A percentile compares a stretch with the other conserved stretches of the same genome.
Conservation (phyloP, 2,797 vertebrate species). For the Urosaurus nigricauda region DNA sequence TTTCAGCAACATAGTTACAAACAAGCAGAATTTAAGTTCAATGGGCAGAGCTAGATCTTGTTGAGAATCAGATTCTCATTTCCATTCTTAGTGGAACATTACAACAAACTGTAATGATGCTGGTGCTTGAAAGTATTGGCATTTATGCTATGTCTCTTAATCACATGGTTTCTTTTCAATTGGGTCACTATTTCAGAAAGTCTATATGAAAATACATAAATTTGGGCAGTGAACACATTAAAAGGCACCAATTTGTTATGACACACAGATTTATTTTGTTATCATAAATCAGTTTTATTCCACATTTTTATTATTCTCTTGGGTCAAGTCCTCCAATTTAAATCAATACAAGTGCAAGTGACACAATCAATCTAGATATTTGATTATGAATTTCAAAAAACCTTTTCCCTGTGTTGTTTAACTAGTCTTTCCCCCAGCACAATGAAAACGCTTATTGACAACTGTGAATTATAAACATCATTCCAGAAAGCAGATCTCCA, state of each 20-base stretch:
- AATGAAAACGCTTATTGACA: constrained; percentile 77
- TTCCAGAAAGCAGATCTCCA: constrained; percentile 74
- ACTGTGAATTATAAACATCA: constrained; percentile 76
- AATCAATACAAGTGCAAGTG: constrained; percentile 87
- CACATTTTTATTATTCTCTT: constrained; percentile 84
- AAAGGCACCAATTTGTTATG: constrained; percentile 81
- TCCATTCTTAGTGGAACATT: constrained; percentile 62
- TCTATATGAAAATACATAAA: constrained; percentile 24
- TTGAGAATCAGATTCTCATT: constrained; percentile 71
- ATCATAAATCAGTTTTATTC: constrained; percentile 85
- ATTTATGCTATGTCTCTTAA: constrained; percentile 74
- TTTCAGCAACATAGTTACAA: constrained; percentile 22
- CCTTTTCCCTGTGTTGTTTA: constrained; percentile 68
- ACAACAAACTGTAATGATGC: constrained; percentile 66
- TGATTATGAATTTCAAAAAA: constrained; percentile 85
- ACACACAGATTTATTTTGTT: constrained; percentile 84
- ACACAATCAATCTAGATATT: constrained; percentile 88
- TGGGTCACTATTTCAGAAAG: constrained; percentile 77
- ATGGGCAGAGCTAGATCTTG: constrained; percentile 60
- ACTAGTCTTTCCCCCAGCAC: constrained; percentile 75
- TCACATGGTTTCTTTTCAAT: constrained; percentile 69
- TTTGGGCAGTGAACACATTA: constrained; percentile 80
- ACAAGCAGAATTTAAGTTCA: constrained; percentile 41
- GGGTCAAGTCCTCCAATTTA: constrained; percentile 82
- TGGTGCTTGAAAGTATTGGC: constrained; percentile 73